phyloP scores from a whole-genome alignment of 2,113 vertebrate genomes.

The Prionailurus viverrinus region DNA sequence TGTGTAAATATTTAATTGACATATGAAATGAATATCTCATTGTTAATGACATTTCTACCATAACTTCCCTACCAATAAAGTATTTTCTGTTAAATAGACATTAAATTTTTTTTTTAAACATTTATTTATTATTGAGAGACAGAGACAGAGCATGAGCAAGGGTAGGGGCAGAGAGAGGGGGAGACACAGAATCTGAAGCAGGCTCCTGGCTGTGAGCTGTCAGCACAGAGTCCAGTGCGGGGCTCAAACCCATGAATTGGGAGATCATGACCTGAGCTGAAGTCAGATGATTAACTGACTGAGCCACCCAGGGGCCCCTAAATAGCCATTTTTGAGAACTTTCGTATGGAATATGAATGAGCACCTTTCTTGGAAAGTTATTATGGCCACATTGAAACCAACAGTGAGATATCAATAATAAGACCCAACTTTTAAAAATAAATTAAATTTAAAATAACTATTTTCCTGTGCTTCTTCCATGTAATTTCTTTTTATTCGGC shows the following conservation, averaged over 20 bases:
- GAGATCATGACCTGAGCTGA: too few species aligned
- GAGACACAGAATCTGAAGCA: too few species aligned
- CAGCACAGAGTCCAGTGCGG: too few species aligned
- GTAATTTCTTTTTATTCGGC: neutral
- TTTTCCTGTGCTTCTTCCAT: neutral
- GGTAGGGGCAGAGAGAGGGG: too few species aligned
- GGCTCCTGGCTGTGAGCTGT: too few species aligned
- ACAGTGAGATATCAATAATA: neutral
- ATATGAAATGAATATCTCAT: neutral
- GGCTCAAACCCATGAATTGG: too few species aligned
- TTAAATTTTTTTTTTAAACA: neutral
- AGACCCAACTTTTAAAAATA: neutral
- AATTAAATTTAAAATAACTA: neutral
- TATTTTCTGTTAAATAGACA: neutral
- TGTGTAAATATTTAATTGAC: conserved; percentile 40
- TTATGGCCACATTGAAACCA: neutral
- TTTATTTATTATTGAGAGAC: too few species aligned
- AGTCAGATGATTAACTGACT: too few species aligned
- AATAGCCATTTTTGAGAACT: neutral
- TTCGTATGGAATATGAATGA: neutral
- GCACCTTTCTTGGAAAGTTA: neutral
- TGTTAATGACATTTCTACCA: conserved; percentile 45
- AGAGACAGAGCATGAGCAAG: too few species aligned
- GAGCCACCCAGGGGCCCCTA: neutral
- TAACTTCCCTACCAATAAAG: neutral